Percentiles rank a stretch among this genome's conserved stretches.
phyloP scores from a whole-genome alignment of 2,797 vertebrate species.

The Clarias pachynema region DNA sequence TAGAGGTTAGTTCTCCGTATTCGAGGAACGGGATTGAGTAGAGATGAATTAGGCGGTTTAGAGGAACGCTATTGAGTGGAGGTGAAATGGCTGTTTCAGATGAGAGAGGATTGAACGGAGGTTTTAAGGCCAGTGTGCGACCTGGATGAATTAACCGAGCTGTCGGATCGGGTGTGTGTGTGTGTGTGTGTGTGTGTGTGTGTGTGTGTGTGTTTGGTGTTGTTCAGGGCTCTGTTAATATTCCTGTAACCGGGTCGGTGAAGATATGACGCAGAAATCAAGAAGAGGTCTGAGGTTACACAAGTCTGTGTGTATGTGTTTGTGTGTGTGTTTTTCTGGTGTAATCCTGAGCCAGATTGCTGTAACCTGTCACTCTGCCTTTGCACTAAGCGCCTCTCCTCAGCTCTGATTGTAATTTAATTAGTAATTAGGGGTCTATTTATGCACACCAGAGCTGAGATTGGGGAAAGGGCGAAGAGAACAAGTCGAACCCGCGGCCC shows the following conservation, averaged over 20 bases:
- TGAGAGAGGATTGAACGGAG: neutral
- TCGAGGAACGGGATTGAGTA: neutral
- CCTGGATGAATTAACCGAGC: neutral
- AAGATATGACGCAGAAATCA: slow-evolving; percentile 28
- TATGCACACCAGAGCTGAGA: slow-evolving; percentile 74
- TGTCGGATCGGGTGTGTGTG: neutral
- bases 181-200: neutral
- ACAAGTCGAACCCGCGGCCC: neutral
- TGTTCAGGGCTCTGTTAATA: neutral
- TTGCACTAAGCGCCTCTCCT: slow-evolving; percentile 76
- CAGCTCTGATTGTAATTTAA: slow-evolving; percentile 79
- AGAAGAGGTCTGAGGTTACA: slow-evolving; percentile 12
- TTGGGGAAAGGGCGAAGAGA: slow-evolving; percentile 64
- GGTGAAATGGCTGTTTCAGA: neutral
- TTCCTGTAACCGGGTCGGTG: slow-evolving; percentile 47
- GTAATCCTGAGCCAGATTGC: slow-evolving; percentile 68
- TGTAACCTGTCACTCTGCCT: slow-evolving; percentile 76
- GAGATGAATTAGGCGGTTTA: neutral
- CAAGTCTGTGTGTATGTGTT: slow-evolving; percentile 19
- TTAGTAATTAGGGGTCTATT: slow-evolving; percentile 78
- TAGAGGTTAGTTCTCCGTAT: neutral
- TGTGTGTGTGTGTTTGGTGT: neutral
- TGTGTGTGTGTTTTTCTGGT: slow-evolving; percentile 40
- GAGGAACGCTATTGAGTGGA: neutral
- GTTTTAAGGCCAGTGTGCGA: neutral